Evolutionary conservation across 2,797 vertebrate genomes (phyloP), one percentile per base, ranked within the genome.

Genomic region (Sebastes baramenuke): DNA sequence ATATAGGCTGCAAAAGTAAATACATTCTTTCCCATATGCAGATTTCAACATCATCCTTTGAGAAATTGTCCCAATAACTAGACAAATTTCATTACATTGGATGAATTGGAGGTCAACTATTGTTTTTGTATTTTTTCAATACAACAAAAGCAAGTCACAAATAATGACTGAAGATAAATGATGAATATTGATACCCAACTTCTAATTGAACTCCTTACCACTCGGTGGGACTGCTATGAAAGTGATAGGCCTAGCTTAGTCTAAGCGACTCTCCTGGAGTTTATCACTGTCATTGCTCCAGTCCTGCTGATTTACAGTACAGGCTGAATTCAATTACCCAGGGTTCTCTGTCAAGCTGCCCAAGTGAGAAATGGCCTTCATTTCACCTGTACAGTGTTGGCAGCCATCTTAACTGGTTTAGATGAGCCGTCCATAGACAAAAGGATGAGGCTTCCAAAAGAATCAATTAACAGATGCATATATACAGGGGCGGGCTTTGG

Each of bases 351-450:
- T 92, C 85, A 76, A 68, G 81, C 82, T 79, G 86, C 83, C 84
- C 62, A 2, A 52, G 81, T 89, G 92, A 91, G 86, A 67, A 92
- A 91, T 89, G 80, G 83, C 89, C 81, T 84, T 91, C 78, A 87
- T 91, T 92, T 78, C 81, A 87, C 84, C 85, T 87, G 80, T 58
- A 72, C 75, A 27, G 83, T 34, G 77, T 79, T 85, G 81, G 81
- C 86, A 85, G 73, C 69, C 80, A 76, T 82, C 67, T 89, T 81
- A 67, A 82, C 82, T 58, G 75, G 58, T 78, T 72, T 18, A 71
- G 75, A 79, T 73, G 67, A 83, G 59, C 56, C 18, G 60, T 60
- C 60, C 56, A 60, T 61, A 78, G 49, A 87, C 72, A 77, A 77
- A 72, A 30, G 36, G 52, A 77, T 52, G 62, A 68, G 59, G 42